Conservation (phyloP, 2,113 vertebrate species). For the Xyrauchen texanus region DNA sequence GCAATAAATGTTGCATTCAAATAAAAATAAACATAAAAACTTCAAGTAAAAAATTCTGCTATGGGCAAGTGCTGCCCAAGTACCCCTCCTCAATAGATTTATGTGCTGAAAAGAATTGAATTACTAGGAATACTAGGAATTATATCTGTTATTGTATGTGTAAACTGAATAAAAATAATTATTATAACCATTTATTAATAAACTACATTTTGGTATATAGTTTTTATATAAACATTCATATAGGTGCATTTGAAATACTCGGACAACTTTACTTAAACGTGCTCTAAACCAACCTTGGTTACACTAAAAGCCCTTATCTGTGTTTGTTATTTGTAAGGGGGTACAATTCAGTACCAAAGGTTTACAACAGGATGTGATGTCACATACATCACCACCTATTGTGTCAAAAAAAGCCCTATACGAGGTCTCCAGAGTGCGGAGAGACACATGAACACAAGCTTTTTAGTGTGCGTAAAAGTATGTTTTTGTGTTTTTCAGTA, state of each 20-base stretch:
- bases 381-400: neutral
- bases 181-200: neutral
- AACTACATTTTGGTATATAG: neutral
- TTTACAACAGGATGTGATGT: neutral
- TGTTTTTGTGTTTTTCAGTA: neutral
- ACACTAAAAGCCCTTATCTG: neutral
- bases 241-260: neutral
- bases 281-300: neutral
- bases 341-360: neutral
- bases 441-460: constrained; percentile 3
- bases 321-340: neutral
- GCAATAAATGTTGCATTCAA: neutral
- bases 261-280: no score
- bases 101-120: neutral
- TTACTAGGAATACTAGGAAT: no score
- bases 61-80: neutral
- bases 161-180: no score
- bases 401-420: constrained; percentile 8
- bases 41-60: constrained; percentile 15
- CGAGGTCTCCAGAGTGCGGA: neutral
- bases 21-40: neutral
- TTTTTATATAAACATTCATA: neutral
- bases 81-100: neutral
- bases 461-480: neutral
- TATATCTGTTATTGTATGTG: no score